Conservation (phyloP, 2,113 vertebrate genomes). For the Nesospiza acunhae region DNA sequence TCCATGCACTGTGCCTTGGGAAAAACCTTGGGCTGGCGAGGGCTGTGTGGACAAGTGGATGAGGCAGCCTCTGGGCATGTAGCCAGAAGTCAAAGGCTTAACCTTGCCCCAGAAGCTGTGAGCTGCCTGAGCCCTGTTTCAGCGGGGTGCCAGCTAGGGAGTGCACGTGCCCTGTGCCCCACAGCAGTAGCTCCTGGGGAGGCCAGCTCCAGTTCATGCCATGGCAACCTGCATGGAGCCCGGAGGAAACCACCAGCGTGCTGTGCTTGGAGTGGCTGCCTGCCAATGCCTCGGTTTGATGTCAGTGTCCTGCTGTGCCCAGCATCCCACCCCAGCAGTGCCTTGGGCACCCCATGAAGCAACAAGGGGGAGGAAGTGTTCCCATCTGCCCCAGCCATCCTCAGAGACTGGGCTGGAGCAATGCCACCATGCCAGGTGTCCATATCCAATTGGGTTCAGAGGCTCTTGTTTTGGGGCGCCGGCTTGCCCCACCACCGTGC, state of each 20-base stretch:
- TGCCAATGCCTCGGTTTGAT: not conserved
- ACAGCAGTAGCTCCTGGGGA: not conserved
- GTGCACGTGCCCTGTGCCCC: accelerated
- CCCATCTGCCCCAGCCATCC: not conserved
- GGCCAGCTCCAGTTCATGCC: not conserved
- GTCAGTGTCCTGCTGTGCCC: accelerated
- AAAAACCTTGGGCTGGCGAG: not conserved
- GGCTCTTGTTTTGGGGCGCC: accelerated
- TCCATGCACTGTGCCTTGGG: not conserved
- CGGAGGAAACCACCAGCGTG: not conserved
- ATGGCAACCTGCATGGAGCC: accelerated
- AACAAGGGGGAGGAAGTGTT: not conserved
- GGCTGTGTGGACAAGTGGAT: not conserved
- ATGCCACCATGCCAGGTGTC: not conserved
- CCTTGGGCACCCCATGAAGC: not conserved
- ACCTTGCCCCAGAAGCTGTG: not conserved
- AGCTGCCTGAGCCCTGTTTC: not conserved
- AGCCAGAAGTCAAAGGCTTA: not conserved
- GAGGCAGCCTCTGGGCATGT: not conserved
- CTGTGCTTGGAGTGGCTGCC: not conserved
- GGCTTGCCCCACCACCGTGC: not conserved
- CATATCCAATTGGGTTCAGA: accelerated
- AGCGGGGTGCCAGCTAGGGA: accelerated
- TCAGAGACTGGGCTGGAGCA: not conserved
- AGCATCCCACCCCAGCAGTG: not conserved